phyloP scores from a whole-genome alignment of 2,888 invertebrate species.

The Oscheius onirici region DNA sequence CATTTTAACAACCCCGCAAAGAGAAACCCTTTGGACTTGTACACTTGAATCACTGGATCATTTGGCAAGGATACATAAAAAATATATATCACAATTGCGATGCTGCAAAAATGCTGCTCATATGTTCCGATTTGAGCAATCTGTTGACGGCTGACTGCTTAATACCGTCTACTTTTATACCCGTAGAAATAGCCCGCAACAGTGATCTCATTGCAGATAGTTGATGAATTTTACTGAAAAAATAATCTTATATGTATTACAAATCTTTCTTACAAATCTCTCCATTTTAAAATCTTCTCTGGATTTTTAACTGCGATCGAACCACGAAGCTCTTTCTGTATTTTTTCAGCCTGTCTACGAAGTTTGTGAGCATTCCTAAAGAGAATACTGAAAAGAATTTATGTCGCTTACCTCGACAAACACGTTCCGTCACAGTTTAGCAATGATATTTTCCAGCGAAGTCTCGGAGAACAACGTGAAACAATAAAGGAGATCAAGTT shows the following conservation, averaged over 20 bases:
- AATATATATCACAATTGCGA: conserved; percentile 1
- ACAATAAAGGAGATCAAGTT: conserved; percentile 53
- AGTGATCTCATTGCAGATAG: not conserved
- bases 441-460: conserved; percentile 15
- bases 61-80: not conserved
- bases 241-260: not conserved
- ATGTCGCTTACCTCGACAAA: not conserved
- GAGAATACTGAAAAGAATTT: not conserved
- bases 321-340: conserved; percentile 1
- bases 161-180: not conserved
- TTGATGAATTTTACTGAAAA: conserved; percentile 11
- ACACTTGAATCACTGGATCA: not conserved
- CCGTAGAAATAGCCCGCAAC: conserved; percentile 12
- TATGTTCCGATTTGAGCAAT: conserved; percentile 13
- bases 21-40: no score
- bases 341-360: not conserved
- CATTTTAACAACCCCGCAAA: no score
- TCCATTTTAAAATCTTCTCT: conserved; percentile 4
- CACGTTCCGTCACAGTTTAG: conserved; percentile 12
- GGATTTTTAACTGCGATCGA: not conserved
- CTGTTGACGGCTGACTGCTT: not conserved
- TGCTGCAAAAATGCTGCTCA: not conserved
- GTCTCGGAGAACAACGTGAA: conserved; percentile 14
- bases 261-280: not conserved
- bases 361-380: conserved; percentile 10